phyloP scores from a whole-genome alignment of 2,113 vertebrate genomes.

The Procapra przewalskii region DNA sequence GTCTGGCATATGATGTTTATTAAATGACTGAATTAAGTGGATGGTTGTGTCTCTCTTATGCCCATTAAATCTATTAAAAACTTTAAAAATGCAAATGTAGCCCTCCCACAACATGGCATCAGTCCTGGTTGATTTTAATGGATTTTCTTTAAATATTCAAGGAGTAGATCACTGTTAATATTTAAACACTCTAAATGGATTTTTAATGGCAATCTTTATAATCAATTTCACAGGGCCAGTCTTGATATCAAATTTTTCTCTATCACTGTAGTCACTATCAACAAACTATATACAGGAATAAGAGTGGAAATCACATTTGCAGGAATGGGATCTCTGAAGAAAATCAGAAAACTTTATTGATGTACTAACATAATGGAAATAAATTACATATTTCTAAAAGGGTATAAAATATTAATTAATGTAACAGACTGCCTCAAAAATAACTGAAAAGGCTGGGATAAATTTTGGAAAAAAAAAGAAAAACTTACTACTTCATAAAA shows the following conservation, averaged over 20 bases:
- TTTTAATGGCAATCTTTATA: constrained; percentile 20
- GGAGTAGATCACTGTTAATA: constrained; percentile 37
- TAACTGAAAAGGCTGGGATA: neutral
- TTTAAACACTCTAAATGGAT: constrained; percentile 40
- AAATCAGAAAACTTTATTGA: neutral
- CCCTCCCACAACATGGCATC: constrained; percentile 28
- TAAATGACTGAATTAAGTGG: constrained; percentile 22
- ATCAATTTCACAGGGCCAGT: constrained; percentile 4
- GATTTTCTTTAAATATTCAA: constrained; percentile 50
- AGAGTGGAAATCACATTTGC: neutral
- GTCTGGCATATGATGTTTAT: constrained; percentile 8
- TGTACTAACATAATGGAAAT: neutral
- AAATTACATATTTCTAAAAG: neutral
- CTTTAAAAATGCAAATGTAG: constrained; percentile 43
- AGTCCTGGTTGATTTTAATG: constrained; percentile 26
- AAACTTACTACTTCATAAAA: neutral
- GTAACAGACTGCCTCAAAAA: neutral
- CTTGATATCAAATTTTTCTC: constrained; percentile 25
- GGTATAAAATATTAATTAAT: neutral
- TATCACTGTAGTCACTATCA: neutral
- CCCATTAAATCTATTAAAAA: constrained; percentile 28
- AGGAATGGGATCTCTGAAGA: neutral
- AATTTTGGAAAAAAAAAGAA: neutral
- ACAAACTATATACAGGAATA: neutral
- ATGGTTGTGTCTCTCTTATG: constrained; percentile 39